Conservation (phyloP, 2,113 vertebrate species). For the Oncorhynchus gorbuscha region DNA sequence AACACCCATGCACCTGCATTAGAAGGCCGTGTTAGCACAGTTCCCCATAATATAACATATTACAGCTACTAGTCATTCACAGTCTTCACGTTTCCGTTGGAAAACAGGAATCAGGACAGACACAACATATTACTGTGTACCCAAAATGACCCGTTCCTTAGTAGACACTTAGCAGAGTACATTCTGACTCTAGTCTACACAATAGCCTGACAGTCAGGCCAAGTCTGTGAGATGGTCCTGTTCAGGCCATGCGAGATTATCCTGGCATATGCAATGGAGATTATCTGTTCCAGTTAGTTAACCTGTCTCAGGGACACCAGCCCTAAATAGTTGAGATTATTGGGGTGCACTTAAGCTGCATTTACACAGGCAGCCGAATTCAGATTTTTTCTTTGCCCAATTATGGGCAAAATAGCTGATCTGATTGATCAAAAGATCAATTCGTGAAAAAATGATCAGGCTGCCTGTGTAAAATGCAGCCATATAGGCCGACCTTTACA, state of each 20-base stretch:
- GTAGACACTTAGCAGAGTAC: neutral
- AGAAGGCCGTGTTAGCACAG: neutral
- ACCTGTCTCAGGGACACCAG: no score
- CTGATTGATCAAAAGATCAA: no score
- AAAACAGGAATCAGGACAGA: neutral
- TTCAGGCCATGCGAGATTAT: no score
- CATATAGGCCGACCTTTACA: no score
- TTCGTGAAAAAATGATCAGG: no score
- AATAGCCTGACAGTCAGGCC: neutral
- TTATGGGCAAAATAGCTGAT: no score
- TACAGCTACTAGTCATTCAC: neutral
- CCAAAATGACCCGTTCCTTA: neutral
- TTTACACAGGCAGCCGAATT: no score
- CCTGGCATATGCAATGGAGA: no score
- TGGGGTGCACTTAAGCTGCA: no score
- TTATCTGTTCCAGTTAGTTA: no score
- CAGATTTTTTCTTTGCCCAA: accelerated
- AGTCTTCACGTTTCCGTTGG: neutral
- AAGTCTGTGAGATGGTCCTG: neutral
- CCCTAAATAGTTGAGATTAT: no score
- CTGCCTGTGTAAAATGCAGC: no score
- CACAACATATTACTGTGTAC: conserved; percentile 5
- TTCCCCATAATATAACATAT: conserved; percentile 1
- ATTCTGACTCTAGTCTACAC: neutral
- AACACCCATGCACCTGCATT: neutral